Evolutionary conservation across 2,888 invertebrate genomes (phyloP), one percentile per base, ranked within the genome.

Genomic region (Platycnemis pennipes): DNA sequence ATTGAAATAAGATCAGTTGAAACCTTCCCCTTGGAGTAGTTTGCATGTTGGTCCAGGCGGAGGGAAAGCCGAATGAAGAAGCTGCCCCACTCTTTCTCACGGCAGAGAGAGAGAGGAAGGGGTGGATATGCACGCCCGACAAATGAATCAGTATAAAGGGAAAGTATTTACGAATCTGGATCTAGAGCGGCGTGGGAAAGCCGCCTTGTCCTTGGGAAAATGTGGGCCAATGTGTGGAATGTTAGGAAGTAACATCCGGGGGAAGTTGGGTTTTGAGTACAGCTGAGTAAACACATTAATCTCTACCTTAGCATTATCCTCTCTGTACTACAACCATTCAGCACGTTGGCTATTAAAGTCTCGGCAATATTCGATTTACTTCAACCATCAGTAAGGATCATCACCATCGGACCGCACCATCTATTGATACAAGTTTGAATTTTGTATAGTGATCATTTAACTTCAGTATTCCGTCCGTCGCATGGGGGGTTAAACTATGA

Each of bases 131-230:
- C 31, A 77, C 13, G 77, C 11, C 5, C 26, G 13, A 7, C 77
- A 37, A 16, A 31, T 77, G 77, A 31, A 77, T 37, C 37, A 37
- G 37, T 77, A 26, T 13, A n/a, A 26, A 77, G 77, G 77, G 77
- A 77, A 77, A 77, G 77, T 77, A 77, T 77, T 77, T 77, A 31
- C 37, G 77, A 63, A 63, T 77, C 37, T 77, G 37, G 77, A 77
- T 77, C 77, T 77, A 37, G 77, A 77, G 77, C 77, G 37, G 37
- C 77, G 77, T 77, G 77, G 77, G 77, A 77, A 77, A 77, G 77
- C 37, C 77, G 77, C 77, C 77, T 77, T 77, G 77, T 37, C 77
- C 77, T 77, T 77, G 77, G 37, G 77, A 77, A 77, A 77, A 77
- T 77, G 77, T 77, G 77, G 77, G 77, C 19, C 63, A 63, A 63